phyloP scores from a whole-genome alignment of 2,888 invertebrate genomes.

The Syrphus vitripennis region DNA sequence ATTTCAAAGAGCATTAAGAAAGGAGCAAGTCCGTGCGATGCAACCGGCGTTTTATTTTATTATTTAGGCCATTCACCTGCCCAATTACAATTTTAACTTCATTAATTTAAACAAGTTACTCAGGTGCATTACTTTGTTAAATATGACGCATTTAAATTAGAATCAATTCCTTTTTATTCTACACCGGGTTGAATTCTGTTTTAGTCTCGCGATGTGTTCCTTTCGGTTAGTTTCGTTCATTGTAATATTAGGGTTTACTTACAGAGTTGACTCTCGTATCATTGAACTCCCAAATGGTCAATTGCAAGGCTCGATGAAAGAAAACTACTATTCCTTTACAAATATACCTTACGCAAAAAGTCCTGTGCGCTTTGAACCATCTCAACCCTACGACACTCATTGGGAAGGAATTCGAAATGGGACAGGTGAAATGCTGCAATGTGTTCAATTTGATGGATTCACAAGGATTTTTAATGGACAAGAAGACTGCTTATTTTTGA shows the following conservation, averaged over 20 bases:
- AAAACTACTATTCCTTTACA: conserved; percentile 83
- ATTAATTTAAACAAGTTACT: no score
- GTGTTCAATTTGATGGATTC: conserved; percentile 67
- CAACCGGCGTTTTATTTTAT: no score
- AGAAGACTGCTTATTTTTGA: conserved; percentile 86
- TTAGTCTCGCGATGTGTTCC: not conserved
- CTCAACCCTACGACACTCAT: conserved; percentile 51
- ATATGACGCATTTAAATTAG: not conserved
- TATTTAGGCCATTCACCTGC: no score
- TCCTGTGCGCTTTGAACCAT: conserved; percentile 84
- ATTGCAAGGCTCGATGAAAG: conserved; percentile 53
- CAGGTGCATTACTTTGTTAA: not conserved
- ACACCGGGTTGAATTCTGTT: not conserved
- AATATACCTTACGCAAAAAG: conserved; percentile 86
- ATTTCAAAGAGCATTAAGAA: no score
- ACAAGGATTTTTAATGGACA: conserved; percentile 24
- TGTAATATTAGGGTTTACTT: not conserved
- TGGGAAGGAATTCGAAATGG: conserved; percentile 80
- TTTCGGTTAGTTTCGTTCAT: not conserved
- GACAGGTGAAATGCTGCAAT: conserved; percentile 76
- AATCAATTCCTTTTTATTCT: not conserved
- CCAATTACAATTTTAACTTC: not conserved
- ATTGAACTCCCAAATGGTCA: conserved; percentile 69
- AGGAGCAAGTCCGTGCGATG: no score
- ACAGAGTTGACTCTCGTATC: not conserved